Evolutionary conservation across 2,888 invertebrate genomes (phyloP).

Genomic region (Dicranocentrus wangi): DNA sequence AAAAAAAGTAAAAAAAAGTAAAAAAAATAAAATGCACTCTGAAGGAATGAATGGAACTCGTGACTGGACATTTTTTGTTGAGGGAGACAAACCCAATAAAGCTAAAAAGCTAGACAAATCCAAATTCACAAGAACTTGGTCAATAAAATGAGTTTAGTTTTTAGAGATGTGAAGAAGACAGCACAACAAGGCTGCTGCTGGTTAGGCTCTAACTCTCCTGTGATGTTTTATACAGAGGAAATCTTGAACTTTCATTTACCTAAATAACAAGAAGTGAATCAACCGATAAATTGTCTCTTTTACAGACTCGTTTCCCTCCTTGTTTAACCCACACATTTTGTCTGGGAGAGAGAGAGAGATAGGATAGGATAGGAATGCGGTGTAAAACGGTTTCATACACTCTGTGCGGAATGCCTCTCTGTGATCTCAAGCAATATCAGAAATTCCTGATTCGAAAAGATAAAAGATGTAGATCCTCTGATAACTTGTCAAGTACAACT

Average conservation of each 20-base stretch:
- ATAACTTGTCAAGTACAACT: constrained; percentile 27
- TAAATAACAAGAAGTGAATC: constrained; percentile 53
- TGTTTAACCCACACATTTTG: constrained; percentile 23
- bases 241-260: constrained; percentile 52
- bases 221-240: constrained; percentile 1
- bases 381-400: constrained; percentile 9
- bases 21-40: too few species aligned
- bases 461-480: not conserved
- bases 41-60: too few species aligned
- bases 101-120: too few species aligned
- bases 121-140: too few species aligned
- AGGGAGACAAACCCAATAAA: too few species aligned
- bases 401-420: not conserved
- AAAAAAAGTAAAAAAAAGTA: too few species aligned
- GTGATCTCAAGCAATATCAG: constrained; percentile 40
- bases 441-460: constrained; percentile 37
- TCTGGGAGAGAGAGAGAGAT: too few species aligned
- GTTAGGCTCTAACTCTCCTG: not conserved
- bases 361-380: constrained; percentile 13
- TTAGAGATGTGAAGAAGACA: too few species aligned
- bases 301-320: constrained; percentile 3
- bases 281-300: constrained; percentile 53
- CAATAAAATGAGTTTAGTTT: too few species aligned
- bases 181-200: too few species aligned
- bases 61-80: too few species aligned